Evolutionary conservation across 1,140 invertebrate genomes (phyloP), one percentile per base, ranked within the genome.

Genomic region (Aphis craccivora): DNA sequence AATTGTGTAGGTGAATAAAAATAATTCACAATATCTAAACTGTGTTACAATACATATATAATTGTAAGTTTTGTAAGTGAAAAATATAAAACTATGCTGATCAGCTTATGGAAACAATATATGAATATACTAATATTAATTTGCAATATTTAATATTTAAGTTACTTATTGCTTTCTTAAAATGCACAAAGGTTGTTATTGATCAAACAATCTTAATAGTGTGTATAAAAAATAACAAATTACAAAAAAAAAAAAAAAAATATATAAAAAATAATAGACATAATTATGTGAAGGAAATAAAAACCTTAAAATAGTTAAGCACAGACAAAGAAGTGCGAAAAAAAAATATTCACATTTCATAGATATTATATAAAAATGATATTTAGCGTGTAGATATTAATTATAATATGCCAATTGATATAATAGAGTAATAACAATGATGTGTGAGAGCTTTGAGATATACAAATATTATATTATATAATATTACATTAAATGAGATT

Each of bases 401-500:
- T 88, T 37, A 22, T 51, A 20, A 40, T 35, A 37, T 6, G 35
- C 6, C 35, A 40, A 25, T 55, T 25, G 30, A 86, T 45, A 25
- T 30, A 86, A n/a, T 18, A 86, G 11, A 30, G 14, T 45, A 86
- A 43, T 86, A 30, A 30, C 40, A 53, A 35, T 53, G 14, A 30
- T 35, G 48, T 22, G 5, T 89, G 88, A 55, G 8, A 23, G 22
- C 55, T 22, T 11, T 37, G 5, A 55, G n/a, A 89, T 6, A 83
- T 37, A 37, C 20, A 83, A 83, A 83, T 6, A 83, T 37, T 6
- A 83, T 37, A 81, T 0, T 81, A 81, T 23, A 83, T 83, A 83
- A 23, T 35, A 86, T 89, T 51, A 53, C 37, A 25, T 55, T 18
- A 55, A 55, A 51, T 86, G 91, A 93, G 91, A 93, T 93, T 94